These are phyloP conservation scores for Pterophyllum scalare DNA, from an alignment of 2,113 vertebrate genomes.

Conservation along the genomic window DNA sequence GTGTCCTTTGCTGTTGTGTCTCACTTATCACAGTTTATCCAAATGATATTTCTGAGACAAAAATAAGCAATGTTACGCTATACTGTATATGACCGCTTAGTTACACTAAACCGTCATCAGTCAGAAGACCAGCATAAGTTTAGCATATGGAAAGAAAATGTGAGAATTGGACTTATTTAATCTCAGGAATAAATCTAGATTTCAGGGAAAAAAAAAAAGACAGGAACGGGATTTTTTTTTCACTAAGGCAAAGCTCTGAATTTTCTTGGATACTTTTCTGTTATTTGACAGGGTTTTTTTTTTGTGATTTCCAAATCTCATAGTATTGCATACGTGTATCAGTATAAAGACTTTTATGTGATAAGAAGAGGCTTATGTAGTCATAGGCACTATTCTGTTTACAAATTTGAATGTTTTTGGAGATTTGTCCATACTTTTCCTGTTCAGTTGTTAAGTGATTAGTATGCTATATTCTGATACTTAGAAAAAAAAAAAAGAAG, in stretches of 20 bases:
- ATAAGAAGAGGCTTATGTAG: background rate
- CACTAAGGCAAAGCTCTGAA: background rate
- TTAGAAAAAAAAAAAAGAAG: background rate
- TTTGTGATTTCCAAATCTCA: background rate
- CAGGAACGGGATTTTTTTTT: background rate
- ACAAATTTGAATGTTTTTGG: background rate
- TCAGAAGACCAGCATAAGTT: background rate
- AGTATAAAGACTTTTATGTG: background rate
- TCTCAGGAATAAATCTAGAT: background rate
- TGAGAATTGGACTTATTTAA: background rate
- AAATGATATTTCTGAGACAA: background rate
- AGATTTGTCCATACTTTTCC: background rate
- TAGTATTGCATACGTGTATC: background rate
- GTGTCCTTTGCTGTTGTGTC: conserved; percentile 40
- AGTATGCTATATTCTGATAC: no score
- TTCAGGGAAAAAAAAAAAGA: background rate
- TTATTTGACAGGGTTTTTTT: background rate
- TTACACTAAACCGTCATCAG: background rate
- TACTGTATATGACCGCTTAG: background rate
- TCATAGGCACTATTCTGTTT: background rate
- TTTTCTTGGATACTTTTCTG: background rate
- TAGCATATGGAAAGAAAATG: background rate
- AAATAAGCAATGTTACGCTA: background rate
- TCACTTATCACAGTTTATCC: background rate
- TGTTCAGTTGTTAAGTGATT: no score